Base-by-base conservation (phyloP, 2,888 invertebrate genomes). In the Melanophora roralis region DNA sequence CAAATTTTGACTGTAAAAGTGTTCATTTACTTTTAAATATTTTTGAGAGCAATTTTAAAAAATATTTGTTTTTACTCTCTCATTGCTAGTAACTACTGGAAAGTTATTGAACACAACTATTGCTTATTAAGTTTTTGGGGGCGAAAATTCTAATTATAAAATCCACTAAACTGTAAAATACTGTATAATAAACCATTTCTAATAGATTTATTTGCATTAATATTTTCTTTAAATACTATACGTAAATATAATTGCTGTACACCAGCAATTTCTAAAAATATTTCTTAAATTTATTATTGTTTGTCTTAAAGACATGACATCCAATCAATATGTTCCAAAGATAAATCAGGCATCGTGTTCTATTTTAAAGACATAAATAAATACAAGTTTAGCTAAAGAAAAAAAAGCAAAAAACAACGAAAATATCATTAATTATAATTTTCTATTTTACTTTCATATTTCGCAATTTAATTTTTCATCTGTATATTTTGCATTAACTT, bases 321-420 rank as follows among this genome's bases (percentile, higher is more conserved):
- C 32, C 2, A 21, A 43, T 59, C 43, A 67, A 23, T 49, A 55
- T 49, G 34, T 67, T 74, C 34, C 2, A 43, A 19, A 53, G 36
- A 60, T 68, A 75, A 45, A 60, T 23, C 12, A 40, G 43, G 11
- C 49, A 74, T 51, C 53, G 60, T 75, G 75, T 75, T 73, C 49
- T 32, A 16, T 59, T 49, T 49, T 53, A 53, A 53, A 21, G 67
- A 67, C 21, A 64, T 19, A 12, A 53, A 40, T 45, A 60, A 74
- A 43, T 49, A 51, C 55, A 57, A 45, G 34, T n/a, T 27, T 27
- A 27, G 6, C 3, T 27, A 27, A 27, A 38, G 38, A 12, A 53
- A 40, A 45, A 47, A 12, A 53, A 40, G 36, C 34, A 36, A 23
- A 38, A 47, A 57, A 21, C 53, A 72, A 59, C 16, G 47, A 16